Evolutionary conservation across 2,888 invertebrate species (phyloP), one percentile per base, ranked within the genome.

Genomic region (Metopia argyrocephala): DNA sequence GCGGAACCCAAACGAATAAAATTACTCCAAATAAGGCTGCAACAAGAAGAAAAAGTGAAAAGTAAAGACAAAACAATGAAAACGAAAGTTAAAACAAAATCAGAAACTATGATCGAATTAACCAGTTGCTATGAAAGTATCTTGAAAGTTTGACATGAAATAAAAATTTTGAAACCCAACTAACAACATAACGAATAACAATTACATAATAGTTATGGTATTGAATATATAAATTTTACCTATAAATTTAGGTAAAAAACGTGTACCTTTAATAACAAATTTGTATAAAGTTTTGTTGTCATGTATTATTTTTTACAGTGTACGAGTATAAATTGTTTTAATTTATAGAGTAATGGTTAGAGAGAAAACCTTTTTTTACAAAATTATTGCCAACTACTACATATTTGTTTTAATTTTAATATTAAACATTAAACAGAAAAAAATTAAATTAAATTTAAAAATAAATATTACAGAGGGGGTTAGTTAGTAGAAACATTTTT

Each of bases 1-100:
- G 89, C 86, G 91, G 91, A 87, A 91, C 90, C 91, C 91, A 90
- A 86, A 91, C 86, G 87, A 90, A 89, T 87, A 90, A 87, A 86
- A 91, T 86, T 86, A 90, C 87, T 90, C 90, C 90, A 87, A 90
- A 89, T 86, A 89, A 87, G 85, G 89, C 91, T 91, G 90, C 87
- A 90, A 90, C 71, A 61, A 78, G 78, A 86, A 86, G 86, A 86
- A 85, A 85, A 85, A 85, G 84, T 87, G 85, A 75, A 82, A 82
- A 87, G 83, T 84, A 86, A 85, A 81, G 83, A 80, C 84, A 78
- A 69, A 83, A 81, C 45, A 62, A 62, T 69, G 81, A 70, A 78
- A 68, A 81, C 61, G 66, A 74, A 62, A 78, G 59, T 12, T 4
- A 74, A 54, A 31, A 46, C 46, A 56, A 56, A n/a, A n/a, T 56